Conservation (phyloP, 2,888 invertebrate species). For the Thumatha senex region DNA sequence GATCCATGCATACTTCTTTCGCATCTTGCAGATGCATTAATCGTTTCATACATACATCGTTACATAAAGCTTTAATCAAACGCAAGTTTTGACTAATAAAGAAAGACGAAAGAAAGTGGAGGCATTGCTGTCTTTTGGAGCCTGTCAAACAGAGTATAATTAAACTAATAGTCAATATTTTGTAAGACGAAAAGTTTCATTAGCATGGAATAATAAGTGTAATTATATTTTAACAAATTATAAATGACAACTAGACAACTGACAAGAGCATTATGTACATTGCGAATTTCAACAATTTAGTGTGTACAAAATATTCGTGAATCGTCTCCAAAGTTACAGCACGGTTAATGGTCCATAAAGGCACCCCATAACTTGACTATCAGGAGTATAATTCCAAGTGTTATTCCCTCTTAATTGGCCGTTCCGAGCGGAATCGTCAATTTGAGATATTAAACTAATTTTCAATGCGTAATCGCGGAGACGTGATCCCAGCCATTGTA, state of each 20-base stretch:
- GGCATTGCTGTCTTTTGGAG: neutral
- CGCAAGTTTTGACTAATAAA: too few relatives aligned
- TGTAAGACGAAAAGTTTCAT: constrained; percentile 23
- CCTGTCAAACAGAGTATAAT: constrained; percentile 4
- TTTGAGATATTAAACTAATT: constrained; percentile 83
- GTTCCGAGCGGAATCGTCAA: constrained; percentile 81
- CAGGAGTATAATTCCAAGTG: constrained; percentile 73
- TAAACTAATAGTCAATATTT: constrained; percentile 15
- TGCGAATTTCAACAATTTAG: constrained; percentile 51
- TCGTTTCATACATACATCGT: too few relatives aligned
- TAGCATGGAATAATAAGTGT: constrained; percentile 36
- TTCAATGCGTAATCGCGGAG: constrained; percentile 78
- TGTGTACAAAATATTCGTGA: constrained; percentile 52
- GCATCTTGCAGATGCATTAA: too few relatives aligned
- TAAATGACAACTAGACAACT: constrained; percentile 24
- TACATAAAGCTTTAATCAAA: too few relatives aligned
- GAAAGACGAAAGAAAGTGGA: neutral
- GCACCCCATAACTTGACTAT: constrained; percentile 81
- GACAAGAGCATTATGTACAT: constrained; percentile 26
- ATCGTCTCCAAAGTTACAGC: constrained; percentile 53
- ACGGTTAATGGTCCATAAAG: constrained; percentile 76
- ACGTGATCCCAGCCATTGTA: constrained; percentile 57
- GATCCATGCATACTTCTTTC: too few relatives aligned
- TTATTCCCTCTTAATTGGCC: constrained; percentile 81
- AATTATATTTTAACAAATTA: constrained; percentile 33